phyloP scores from a whole-genome alignment of 2,888 invertebrate genomes.

The Aleiodes alternator region DNA sequence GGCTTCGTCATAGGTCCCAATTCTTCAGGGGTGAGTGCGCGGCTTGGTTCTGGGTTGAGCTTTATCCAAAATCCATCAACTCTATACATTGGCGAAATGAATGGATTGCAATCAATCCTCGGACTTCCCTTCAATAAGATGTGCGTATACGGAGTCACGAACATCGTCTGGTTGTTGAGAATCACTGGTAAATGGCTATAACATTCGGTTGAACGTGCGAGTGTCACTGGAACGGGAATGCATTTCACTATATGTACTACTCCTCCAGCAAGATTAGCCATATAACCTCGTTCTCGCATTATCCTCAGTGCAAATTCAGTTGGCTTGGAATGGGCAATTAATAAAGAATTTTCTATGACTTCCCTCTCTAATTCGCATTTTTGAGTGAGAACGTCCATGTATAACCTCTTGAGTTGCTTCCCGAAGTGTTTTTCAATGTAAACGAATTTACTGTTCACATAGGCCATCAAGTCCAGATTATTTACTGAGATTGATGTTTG shows the following conservation, averaged over 20 bases:
- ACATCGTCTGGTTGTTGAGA: not conserved
- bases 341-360: not conserved
- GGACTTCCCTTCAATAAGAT: not conserved
- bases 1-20: not conserved
- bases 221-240: not conserved
- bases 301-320: not conserved
- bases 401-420: not conserved
- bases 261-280: slow-evolving; percentile 1
- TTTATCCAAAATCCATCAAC: not conserved
- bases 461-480: slow-evolving; percentile 31
- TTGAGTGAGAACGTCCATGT: not conserved
- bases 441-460: slow-evolving; percentile 39
- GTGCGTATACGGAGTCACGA: not conserved
- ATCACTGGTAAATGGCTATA: not conserved
- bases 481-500: not conserved
- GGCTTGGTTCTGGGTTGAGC: not conserved
- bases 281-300: not conserved
- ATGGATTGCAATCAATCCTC: not conserved
- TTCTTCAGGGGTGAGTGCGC: not conserved
- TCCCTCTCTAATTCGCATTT: not conserved
- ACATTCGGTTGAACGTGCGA: not conserved
- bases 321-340: not conserved
- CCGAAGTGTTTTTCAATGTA: slow-evolving; percentile 24
- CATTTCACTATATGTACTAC: not conserved
- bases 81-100: not conserved